Conservation (phyloP, 2,113 vertebrate genomes). For the Lepidothrix coronata region DNA sequence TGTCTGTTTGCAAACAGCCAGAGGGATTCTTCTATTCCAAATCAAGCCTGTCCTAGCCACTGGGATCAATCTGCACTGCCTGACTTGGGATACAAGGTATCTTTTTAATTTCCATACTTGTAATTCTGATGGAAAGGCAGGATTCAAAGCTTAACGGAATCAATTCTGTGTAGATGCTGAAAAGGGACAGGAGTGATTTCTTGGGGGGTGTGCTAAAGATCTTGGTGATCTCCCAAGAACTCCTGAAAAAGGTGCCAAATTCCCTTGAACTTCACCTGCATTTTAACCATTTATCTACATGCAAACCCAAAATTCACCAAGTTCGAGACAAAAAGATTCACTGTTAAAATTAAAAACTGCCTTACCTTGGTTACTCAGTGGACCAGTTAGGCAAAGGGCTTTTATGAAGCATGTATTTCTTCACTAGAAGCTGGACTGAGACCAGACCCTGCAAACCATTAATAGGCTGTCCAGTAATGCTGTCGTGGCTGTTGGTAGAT, state of each 20-base stretch:
- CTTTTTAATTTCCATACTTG: accelerated
- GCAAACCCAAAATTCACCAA: background rate
- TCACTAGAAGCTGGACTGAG: background rate
- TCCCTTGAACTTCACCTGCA: background rate
- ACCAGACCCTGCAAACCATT: background rate
- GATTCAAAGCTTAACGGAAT: background rate
- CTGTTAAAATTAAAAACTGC: background rate
- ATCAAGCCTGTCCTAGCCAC: slow-evolving; percentile 61
- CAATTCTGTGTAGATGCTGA: background rate
- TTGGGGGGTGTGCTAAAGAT: background rate
- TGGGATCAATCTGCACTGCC: slow-evolving; percentile 78
- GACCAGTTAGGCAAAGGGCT: background rate
- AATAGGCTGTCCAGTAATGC: background rate
- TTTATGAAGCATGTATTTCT: background rate
- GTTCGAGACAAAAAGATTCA: background rate
- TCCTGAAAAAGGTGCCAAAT: background rate
- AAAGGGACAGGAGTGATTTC: background rate
- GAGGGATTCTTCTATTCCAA: slow-evolving; percentile 26
- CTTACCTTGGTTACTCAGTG: background rate
- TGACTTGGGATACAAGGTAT: slow-evolving; percentile 77
- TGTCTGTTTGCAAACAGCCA: background rate
- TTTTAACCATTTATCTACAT: background rate
- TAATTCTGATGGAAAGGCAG: background rate
- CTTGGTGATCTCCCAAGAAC: background rate
- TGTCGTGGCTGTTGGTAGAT: background rate